Conservation (phyloP, 2,888 invertebrate genomes). For the Drosophila kambysellisi region DNA sequence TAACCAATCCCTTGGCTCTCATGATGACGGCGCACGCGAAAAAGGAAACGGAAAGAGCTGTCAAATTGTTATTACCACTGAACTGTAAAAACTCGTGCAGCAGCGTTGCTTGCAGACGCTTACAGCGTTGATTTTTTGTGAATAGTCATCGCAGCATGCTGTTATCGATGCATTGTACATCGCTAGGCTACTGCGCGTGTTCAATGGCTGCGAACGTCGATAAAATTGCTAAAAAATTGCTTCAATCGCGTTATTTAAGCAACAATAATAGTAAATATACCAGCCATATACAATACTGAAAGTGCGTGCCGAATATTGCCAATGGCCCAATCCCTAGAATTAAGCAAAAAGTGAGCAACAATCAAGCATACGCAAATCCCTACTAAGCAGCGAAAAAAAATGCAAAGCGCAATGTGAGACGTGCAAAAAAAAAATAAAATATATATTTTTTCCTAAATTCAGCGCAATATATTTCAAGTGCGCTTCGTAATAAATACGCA, state of each 20-base stretch:
- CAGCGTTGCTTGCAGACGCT: constrained; percentile 44
- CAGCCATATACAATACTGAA: constrained; percentile 22
- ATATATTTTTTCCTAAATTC: constrained; percentile 41
- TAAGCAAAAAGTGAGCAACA: constrained; percentile 33
- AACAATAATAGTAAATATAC: constrained; percentile 41
- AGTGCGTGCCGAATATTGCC: constrained; percentile 21
- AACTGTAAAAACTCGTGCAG: constrained; percentile 30
- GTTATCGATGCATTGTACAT: constrained; percentile 55
- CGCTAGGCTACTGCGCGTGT: constrained; percentile 74
- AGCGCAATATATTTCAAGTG: constrained; percentile 21
- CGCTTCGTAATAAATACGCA: constrained; percentile 23
- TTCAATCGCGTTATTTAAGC: constrained; percentile 52
- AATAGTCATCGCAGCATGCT: constrained; percentile 58
- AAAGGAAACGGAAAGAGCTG: constrained; percentile 85
- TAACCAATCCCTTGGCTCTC: constrained; percentile 96
- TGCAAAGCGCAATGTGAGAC: constrained; percentile 61
- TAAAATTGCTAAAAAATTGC: constrained; percentile 58
- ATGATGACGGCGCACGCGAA: constrained; percentile 87
- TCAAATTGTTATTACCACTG: constrained; percentile 54
- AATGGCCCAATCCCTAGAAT: constrained; percentile 21
- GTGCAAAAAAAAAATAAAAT: constrained; percentile 54
- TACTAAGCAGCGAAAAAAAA: constrained; percentile 41
- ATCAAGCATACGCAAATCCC: constrained; percentile 24
- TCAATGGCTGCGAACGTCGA: constrained; percentile 66
- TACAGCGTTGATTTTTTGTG: constrained; percentile 53